These are phyloP conservation scores for Idaea dimidiata DNA, from an alignment of 2,888 invertebrate species.

Conservation along the genomic window DNA sequence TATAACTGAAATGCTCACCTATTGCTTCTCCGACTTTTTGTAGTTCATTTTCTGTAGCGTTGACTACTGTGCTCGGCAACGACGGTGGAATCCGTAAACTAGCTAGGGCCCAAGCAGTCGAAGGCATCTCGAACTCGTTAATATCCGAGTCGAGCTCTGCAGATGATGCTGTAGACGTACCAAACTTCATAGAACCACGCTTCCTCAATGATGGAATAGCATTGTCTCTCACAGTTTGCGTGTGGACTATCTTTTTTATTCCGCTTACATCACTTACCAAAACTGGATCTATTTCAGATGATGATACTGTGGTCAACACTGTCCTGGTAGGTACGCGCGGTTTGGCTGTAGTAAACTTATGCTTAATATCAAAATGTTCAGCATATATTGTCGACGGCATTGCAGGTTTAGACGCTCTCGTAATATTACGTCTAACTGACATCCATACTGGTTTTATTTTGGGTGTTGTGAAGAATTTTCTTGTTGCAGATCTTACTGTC, in stretches of 20 bases:
- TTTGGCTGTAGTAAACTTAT: conserved; percentile 48
- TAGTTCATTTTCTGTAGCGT: conserved; percentile 65
- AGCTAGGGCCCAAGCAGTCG: conserved; percentile 77
- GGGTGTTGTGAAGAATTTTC: conserved; percentile 69
- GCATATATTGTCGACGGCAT: conserved; percentile 65
- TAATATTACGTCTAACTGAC: conserved; percentile 61
- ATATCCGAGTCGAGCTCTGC: conserved; percentile 46
- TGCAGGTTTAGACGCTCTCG: conserved; percentile 46
- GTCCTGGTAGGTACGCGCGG: conserved; percentile 46
- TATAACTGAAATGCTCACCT: conserved; percentile 43
- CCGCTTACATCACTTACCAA: conserved; percentile 64
- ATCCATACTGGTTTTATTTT: conserved; percentile 68
- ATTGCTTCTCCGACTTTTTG: conserved; percentile 66
- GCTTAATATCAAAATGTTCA: conserved; percentile 66
- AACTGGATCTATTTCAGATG: conserved; percentile 76
- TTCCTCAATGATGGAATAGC: conserved; percentile 73
- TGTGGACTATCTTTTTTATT: conserved; percentile 63
- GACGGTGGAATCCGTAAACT: conserved; percentile 67
- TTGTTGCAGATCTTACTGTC: conserved; percentile 47
- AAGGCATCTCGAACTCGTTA: conserved; percentile 68
- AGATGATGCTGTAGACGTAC: conserved; percentile 52
- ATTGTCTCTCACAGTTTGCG: conserved; percentile 67
- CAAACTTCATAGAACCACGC: conserved; percentile 73
- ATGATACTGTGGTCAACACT: conserved; percentile 63
- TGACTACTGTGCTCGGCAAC: conserved; percentile 40